A percentile compares a stretch with the other conserved stretches of the same genome.
phyloP scores from a whole-genome alignment of 2,888 invertebrate species.

The Diarsia rubi region DNA sequence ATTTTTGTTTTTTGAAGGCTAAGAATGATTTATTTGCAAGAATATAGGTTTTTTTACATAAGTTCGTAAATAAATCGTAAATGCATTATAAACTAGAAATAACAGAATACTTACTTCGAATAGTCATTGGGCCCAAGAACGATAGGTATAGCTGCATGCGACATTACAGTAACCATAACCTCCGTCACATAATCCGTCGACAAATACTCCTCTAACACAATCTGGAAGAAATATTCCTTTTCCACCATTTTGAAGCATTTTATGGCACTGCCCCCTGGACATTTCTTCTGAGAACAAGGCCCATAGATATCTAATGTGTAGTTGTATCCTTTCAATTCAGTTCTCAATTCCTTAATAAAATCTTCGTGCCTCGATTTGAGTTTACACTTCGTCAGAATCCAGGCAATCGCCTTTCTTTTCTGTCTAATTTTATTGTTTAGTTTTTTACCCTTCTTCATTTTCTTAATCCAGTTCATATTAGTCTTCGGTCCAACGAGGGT shows the following conservation, averaged over 20 bases:
- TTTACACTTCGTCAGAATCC: constrained; percentile 80
- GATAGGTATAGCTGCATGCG: constrained; percentile 79
- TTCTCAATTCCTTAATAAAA: constrained; percentile 75
- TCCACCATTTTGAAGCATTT: constrained; percentile 81
- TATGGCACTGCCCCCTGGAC: constrained; percentile 70
- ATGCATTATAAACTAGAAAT: not conserved
- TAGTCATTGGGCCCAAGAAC: constrained; percentile 79
- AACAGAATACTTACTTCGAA: constrained; percentile 73
- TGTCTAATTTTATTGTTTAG: constrained; percentile 63
- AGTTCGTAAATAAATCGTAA: not conserved
- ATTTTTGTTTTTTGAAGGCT: too few relatives aligned
- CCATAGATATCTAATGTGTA: constrained; percentile 80
- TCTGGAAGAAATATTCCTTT: constrained; percentile 79
- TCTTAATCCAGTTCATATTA: constrained; percentile 74
- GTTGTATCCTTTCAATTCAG: constrained; percentile 80
- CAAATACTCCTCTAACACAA: constrained; percentile 81
- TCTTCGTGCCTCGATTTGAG: constrained; percentile 75
- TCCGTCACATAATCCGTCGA: constrained; percentile 81
- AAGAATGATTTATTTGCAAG: too few relatives aligned
- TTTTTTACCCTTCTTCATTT: constrained; percentile 71
- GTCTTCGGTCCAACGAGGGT: constrained; percentile 77
- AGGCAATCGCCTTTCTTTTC: constrained; percentile 82
- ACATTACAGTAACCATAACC: constrained; percentile 77
- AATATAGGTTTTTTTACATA: too few relatives aligned
- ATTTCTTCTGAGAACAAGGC: constrained; percentile 78